phyloP scores from a whole-genome alignment of 92 coral and sea anemone species.

The Heteractis magnifica region DNA sequence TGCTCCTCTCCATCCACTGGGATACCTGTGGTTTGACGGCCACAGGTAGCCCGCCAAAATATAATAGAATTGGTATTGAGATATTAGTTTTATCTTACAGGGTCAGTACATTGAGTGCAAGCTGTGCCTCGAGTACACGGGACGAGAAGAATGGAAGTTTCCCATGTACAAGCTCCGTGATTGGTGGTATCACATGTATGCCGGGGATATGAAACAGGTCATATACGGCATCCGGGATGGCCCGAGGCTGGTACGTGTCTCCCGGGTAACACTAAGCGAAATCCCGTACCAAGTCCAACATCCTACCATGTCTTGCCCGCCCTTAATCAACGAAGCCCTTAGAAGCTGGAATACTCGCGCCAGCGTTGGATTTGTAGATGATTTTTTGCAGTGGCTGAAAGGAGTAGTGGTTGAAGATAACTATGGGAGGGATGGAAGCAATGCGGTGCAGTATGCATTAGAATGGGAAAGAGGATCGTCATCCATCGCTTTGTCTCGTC shows the following conservation, averaged over 20 bases:
- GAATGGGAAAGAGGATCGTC: background rate
- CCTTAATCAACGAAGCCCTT: constrained; percentile 3
- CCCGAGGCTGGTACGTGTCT: background rate
- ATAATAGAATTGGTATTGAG: background rate
- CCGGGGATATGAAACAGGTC: constrained; percentile 34
- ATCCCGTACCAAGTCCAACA: constrained; percentile 2
- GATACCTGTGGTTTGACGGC: no score
- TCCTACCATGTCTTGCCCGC: constrained; percentile 30
- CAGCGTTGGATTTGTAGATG: constrained; percentile 28
- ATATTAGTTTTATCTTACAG: constrained; percentile 4
- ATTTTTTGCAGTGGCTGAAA: constrained; percentile 17
- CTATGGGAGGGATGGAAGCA: background rate
- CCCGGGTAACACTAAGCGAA: background rate
- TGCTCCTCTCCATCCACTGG: no score
- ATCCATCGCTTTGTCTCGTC: background rate
- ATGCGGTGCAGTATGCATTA: constrained; percentile 7
- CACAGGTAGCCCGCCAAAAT: no score
- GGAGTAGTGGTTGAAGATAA: constrained; percentile 10
- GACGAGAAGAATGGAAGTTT: constrained; percentile 42
- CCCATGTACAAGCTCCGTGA: constrained; percentile 34
- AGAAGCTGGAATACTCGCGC: constrained; percentile 24
- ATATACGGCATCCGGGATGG: constrained; percentile 10
- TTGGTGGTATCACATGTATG: constrained; percentile 40
- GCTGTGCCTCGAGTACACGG: constrained; percentile 30
- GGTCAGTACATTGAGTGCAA: constrained; percentile 14